These are phyloP conservation scores for Heptranchias perlo DNA, from an alignment of 2,113 vertebrate genomes.

Conservation along the genomic window DNA sequence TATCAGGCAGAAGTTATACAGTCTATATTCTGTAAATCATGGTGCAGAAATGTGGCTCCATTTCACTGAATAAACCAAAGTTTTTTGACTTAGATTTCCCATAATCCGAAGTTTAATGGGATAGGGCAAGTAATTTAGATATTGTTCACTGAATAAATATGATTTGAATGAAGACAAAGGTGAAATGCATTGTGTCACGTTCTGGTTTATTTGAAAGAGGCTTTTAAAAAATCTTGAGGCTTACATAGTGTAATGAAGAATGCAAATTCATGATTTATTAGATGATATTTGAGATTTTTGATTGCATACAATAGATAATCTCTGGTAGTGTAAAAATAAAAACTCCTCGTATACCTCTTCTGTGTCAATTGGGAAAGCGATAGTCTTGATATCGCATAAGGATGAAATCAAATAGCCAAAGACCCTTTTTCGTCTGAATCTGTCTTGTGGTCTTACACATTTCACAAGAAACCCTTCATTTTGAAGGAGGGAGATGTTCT, in stretches of 20 bases:
- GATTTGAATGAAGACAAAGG: not conserved
- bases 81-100: not conserved
- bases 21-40: not conserved
- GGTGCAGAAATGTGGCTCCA: not conserved
- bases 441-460: not conserved
- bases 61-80: not conserved
- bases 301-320: not conserved
- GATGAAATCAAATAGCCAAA: not conserved
- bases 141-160: slow-evolving; percentile 16
- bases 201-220: not conserved
- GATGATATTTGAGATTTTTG: not conserved
- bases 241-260: not conserved
- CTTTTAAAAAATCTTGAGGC: not conserved
- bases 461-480: not conserved
- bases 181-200: not conserved
- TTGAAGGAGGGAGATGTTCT: not conserved
- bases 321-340: not conserved
- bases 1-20: not conserved
- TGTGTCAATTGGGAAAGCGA: not conserved
- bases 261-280: not conserved
- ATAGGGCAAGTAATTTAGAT: not conserved
- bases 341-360: not conserved
- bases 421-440: not conserved
- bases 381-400: not conserved
- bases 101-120: not conserved